Evolutionary conservation across 2,113 vertebrate species (phyloP), one percentile per base, ranked within the genome.

Genomic region (Thalassoma bifasciatum): DNA sequence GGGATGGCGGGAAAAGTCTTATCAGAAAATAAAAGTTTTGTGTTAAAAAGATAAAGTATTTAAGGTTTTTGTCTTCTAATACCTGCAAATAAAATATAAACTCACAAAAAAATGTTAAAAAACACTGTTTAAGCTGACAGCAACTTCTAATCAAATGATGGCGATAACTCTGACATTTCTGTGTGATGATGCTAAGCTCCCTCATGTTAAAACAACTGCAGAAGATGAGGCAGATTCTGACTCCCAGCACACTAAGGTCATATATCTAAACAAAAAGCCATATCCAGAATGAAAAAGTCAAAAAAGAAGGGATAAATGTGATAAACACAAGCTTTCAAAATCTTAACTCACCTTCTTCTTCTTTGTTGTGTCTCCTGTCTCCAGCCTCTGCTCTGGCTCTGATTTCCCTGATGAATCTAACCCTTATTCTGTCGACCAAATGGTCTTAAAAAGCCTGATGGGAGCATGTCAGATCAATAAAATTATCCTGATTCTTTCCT

Each of bases 401-500:
- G 49, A 58, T 72, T 50, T 52, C 57, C 50, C 21, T 1, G 22
- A 17, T 40, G 58, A 26, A 66, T 34, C 66, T 80, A 65, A 69
- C 53, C 12, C 3, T 69, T 57, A 52, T n/a, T 60, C 3, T 13
- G 22, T 56, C 57, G 72, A 65, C 59, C 80, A 85, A 62, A 77
- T 78, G 68, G 66, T 26, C 46, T 7, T 61, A 9, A 64, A 37
- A 59, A 50, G 30, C 67, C 49, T 86, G 81, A 79, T 85, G 68
- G 76, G 80, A 52, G 14, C 24, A 60, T 52, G 60, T 74, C 56
- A 53, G 11, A 53, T 34, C 47, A 17, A 75, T 63, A 58, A 40
- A 76, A 6, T 9, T 38, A 46, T 53, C 44, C 72, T 63, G 64
- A 40, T 56, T 68, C 63, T 78, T 88, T 90, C 88, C 87, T 89